Evolutionary conservation across 2,113 vertebrate species (phyloP), one percentile per base, ranked within the genome.

Genomic region (Oryzias celebensis): DNA sequence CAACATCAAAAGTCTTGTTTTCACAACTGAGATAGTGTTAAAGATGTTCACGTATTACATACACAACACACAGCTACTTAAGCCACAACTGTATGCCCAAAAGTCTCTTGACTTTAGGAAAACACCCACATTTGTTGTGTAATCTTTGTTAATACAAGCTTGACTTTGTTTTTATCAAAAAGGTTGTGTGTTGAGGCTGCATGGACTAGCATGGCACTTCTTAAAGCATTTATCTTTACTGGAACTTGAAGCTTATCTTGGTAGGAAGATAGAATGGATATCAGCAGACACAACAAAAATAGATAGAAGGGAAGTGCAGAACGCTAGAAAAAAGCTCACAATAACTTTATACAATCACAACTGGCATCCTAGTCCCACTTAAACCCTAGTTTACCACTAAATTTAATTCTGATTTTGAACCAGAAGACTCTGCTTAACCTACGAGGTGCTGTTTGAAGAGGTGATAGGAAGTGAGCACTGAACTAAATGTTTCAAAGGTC

Each of bases 1-100:
- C 74, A 5, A 69, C 69, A 71, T 83, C 60, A 81, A n/a, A 72
- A 56, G 52, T 67, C 22, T 56, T 73, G 44, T 64, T 62, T 76
- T 84, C 68, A 80, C 52, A 79, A 75, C 52, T 52, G 52, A 81
- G 50, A 71, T 46, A 5, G 24, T 4, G 56, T 64, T 44, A 26
- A 71, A 78, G 50, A 45, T 15, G 43, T 58, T 53, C 59, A 22
- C 22, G 52, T 20, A 57, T 58, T 16, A 36, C 20, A 47, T 41
- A 58, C 64, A 58, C 36, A 73, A 16, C 16, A 68, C n/a, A 68
- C 2, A 2, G 41, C 7, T 18, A 7, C 12, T 41, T 54, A 3
- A 54, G 20, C 28, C 13, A 20, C 28, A 12, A 48, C 2, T 36
- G 36, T 10, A 12, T 12, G 8, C 36, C 36, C 10, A 36, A 36